Conservation (phyloP, 1,140 invertebrate species). For the Papilio helenus region DNA sequence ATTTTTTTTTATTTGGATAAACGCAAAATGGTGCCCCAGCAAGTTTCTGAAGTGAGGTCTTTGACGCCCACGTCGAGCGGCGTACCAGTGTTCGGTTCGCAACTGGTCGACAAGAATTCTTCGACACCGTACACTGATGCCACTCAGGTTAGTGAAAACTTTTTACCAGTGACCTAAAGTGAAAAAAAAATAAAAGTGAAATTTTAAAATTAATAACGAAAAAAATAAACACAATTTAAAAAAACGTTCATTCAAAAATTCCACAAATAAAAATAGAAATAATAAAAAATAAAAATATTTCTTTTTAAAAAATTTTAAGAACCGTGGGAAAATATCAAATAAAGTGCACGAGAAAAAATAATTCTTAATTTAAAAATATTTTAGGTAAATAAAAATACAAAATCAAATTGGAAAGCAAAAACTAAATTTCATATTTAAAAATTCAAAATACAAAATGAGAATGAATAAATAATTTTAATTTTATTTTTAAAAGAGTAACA, state of each 20-base stretch:
- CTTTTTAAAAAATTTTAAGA: no score
- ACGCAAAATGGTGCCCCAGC: slow-evolving; percentile 82
- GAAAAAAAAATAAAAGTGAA: slow-evolving; percentile 22
- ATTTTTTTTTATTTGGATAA: slow-evolving; percentile 67
- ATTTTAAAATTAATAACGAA: not conserved
- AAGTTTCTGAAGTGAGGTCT: slow-evolving; percentile 80
- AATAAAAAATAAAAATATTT: not conserved
- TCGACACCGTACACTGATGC: slow-evolving; percentile 97
- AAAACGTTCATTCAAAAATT: not conserved
- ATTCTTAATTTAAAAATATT: not conserved
- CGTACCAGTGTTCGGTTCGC: slow-evolving; percentile 90
- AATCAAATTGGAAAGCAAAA: not conserved
- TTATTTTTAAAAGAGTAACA: not conserved
- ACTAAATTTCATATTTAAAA: not conserved
- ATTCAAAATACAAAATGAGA: not conserved
- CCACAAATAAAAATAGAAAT: no score
- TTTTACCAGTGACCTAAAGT: slow-evolving; percentile 3
- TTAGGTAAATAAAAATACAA: not conserved
- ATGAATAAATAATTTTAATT: not conserved
- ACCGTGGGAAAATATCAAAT: not conserved
- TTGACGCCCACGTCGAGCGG: slow-evolving; percentile 75
- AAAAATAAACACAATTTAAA: not conserved
- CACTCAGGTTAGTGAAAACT: slow-evolving; percentile 90
- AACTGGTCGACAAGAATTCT: slow-evolving; percentile 94
- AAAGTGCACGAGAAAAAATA: not conserved